Percentiles rank a stretch among this genome's conserved stretches.
Evolutionary conservation across 2,797 vertebrate species (phyloP).

Genomic region (Amblyopsis hoosieri): DNA sequence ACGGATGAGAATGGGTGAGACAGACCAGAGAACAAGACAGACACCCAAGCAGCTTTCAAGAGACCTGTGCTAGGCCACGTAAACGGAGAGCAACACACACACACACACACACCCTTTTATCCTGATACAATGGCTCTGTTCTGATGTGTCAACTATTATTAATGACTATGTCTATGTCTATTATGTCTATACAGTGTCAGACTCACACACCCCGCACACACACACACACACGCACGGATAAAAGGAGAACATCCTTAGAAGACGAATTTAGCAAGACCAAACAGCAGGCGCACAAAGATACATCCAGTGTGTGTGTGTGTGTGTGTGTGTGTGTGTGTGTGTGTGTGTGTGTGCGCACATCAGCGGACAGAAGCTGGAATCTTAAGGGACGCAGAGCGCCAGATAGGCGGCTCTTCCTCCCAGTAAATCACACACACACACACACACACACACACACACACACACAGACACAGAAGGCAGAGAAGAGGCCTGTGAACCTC

Average conservation of each 20-base stretch:
- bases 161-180: too few relatives aligned
- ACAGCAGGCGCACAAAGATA: too few relatives aligned
- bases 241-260: too few relatives aligned
- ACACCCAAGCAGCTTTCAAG: constrained; percentile 49
- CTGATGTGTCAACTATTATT: constrained; percentile 70
- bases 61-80: constrained; percentile 46
- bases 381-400: constrained; percentile 49
- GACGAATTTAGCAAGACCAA: too few relatives aligned
- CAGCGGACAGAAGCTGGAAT: constrained; percentile 38
- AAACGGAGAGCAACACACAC: constrained; percentile 42
- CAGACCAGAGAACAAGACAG: constrained; percentile 49
- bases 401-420: constrained; percentile 38
- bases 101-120: constrained; percentile 44
- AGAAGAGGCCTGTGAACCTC: constrained; percentile 64
- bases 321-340: constrained; percentile 1
- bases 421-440: constrained; percentile 62
- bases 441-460: constrained; percentile 38
- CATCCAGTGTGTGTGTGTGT: neutral
- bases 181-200: constrained; percentile 43
- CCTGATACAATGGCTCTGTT: constrained; percentile 56
- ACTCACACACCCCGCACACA: too few relatives aligned
- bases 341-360: constrained; percentile 2
- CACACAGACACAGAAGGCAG: constrained; percentile 29
- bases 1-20: constrained; percentile 46
- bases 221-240: neutral